Evolutionary conservation across 2,888 invertebrate genomes (phyloP).

Genomic region (Melinaea menophilus): DNA sequence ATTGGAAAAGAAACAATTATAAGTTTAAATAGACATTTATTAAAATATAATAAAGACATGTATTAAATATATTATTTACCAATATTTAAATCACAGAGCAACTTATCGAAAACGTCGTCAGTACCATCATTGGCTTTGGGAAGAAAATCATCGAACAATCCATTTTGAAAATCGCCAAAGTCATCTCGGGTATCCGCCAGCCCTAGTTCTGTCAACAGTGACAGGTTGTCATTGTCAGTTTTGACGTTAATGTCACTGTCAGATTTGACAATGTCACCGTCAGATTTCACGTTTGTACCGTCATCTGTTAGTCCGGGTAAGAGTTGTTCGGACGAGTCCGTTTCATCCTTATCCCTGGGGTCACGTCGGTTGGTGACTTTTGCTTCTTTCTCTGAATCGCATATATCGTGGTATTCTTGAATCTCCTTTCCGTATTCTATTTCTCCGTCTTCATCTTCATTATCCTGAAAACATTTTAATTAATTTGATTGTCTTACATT

Average conservation of each 20-base stretch:
- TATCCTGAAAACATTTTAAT: conserved; percentile 46
- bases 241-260: conserved; percentile 46
- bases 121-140: conserved; percentile 45
- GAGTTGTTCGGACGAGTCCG: conserved; percentile 58
- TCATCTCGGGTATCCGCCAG: conserved; percentile 71
- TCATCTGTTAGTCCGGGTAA: conserved; percentile 52
- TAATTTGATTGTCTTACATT: no score
- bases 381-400: conserved; percentile 59
- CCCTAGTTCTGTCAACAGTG: conserved; percentile 77
- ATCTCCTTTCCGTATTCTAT: conserved; percentile 72
- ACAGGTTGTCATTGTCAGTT: conserved; percentile 45
- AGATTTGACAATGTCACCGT: conserved; percentile 60
- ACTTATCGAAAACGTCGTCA: conserved; percentile 67
- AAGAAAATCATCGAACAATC: conserved; percentile 52
- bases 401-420: conserved; percentile 67
- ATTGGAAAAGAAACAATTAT: no score
- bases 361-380: conserved; percentile 60
- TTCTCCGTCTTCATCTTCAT: conserved; percentile 77
- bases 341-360: conserved; percentile 56
- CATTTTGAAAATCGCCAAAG: conserved; percentile 70
- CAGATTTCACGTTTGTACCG: conserved; percentile 47
- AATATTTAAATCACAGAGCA: conserved; percentile 61
- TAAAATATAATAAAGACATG: conserved; percentile 13
- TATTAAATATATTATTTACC: conserved; percentile 39
- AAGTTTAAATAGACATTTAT: conserved; percentile 8